Conservation (phyloP, 2,797 vertebrate genomes). For the Takifugu rubripes region DNA sequence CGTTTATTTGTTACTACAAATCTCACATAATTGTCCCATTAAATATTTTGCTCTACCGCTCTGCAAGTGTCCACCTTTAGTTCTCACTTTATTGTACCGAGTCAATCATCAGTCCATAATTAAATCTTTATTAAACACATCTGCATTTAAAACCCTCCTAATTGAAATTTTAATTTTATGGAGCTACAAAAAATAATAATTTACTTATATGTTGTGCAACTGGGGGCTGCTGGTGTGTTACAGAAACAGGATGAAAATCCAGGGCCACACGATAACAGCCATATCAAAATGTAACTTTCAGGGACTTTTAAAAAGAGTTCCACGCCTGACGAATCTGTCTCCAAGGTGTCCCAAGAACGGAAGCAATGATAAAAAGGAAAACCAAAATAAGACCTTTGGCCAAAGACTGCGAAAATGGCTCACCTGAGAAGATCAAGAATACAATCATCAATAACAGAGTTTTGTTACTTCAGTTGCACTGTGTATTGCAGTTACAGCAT, state of each 20-base stretch:
- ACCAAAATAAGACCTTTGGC: slow-evolving; percentile 85
- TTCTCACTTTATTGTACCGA: too few species aligned
- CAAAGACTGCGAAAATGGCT: slow-evolving; percentile 80
- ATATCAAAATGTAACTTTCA: background rate
- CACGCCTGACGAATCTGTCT: slow-evolving; percentile 72
- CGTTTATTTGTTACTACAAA: background rate
- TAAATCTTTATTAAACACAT: too few species aligned
- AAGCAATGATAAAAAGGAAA: slow-evolving; percentile 74
- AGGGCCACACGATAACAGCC: too few species aligned
- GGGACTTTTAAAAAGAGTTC: slow-evolving; percentile 36
- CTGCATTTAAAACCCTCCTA: too few species aligned
- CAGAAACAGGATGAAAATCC: too few species aligned
- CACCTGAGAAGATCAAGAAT: slow-evolving; percentile 72
- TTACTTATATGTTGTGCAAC: too few species aligned
- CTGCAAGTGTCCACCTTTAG: too few species aligned
- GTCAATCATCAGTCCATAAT: too few species aligned
- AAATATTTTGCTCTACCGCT: background rate
- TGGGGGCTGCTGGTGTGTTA: too few species aligned
- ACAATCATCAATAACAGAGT: background rate
- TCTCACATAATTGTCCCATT: slow-evolving; percentile 4
- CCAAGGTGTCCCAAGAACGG: slow-evolving; percentile 80
- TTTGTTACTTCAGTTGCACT: background rate
- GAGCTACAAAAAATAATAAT: too few species aligned
- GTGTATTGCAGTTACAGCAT: background rate
- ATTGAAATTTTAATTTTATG: too few species aligned